These are phyloP conservation scores for Brachynemurus nebulosus DNA, from an alignment of 2,888 invertebrate species.

Conservation along the genomic window DNA sequence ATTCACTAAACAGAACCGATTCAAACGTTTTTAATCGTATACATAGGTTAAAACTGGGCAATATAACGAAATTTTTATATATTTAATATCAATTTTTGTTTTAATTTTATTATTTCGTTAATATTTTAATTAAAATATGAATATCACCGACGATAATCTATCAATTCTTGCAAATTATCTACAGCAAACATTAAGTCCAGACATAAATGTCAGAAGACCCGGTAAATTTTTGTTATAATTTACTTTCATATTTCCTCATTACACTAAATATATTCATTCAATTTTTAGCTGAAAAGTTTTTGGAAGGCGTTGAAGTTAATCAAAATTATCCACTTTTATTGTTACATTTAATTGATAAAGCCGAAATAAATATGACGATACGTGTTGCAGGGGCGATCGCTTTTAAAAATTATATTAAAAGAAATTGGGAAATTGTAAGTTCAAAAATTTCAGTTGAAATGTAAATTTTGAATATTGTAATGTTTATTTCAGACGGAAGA, in stretches of 20 bases:
- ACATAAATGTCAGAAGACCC: slow-evolving; percentile 65
- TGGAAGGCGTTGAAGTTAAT: slow-evolving; percentile 80
- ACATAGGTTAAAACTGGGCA: neutral
- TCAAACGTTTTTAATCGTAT: neutral
- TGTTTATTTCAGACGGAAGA: slow-evolving; percentile 43
- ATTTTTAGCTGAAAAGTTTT: slow-evolving; percentile 70
- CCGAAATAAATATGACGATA: slow-evolving; percentile 65
- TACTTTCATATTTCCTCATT: neutral
- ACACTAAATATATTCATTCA: neutral
- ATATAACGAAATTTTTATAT: too few relatives aligned
- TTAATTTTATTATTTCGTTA: neutral
- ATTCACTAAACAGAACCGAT: slow-evolving; percentile 1
- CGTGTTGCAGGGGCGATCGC: slow-evolving; percentile 83
- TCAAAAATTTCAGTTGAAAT: slow-evolving; percentile 7
- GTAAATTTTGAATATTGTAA: neutral
- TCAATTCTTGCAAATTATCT: slow-evolving; percentile 70
- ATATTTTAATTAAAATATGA: slow-evolving; percentile 44
- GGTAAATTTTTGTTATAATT: slow-evolving; percentile 41
- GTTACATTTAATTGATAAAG: slow-evolving; percentile 72
- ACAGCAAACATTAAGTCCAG: slow-evolving; percentile 76
- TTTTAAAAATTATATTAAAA: slow-evolving; percentile 92
- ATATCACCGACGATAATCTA: slow-evolving; percentile 75
- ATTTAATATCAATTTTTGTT: too few relatives aligned
- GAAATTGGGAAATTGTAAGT: slow-evolving; percentile 84
- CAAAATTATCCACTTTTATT: slow-evolving; percentile 81